Evolutionary conservation across 2,888 invertebrate genomes (phyloP), one percentile per base, ranked within the genome.

Genomic region (Cartodere bifasciata): DNA sequence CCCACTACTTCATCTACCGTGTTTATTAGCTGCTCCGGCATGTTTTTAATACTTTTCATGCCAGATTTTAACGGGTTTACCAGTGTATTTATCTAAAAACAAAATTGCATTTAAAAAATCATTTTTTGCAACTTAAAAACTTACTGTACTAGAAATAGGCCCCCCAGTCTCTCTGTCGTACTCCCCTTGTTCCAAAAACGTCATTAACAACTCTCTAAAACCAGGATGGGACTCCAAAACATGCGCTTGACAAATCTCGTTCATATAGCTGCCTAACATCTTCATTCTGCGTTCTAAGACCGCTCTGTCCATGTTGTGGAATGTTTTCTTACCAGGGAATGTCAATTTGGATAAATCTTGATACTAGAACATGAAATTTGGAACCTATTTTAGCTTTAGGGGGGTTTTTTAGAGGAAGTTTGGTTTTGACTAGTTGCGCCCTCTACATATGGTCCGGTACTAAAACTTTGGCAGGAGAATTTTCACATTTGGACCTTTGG

Each of bases 281-380:
- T 71, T 63, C 68, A 86, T 87, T 11, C 94, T 67, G 46, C 75
- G 79, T 55, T 94, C 92, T 31, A 94, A 61, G 13, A 94, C 81
- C 2, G 72, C 62, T 6, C 83, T 64, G 34, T 88, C 88, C 55
- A 88, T 85, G 53, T 92, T 94, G 52, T 91, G 88, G 57, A 94
- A 87, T 26, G 91, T 82, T 55, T 90, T 90, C 60, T 94, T 95
- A 1, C 81, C 86, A 1, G 94, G 94, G 52, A 92, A 87, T 13
- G 77, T 70, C 16, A 91, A 63, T 46, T 75, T 76, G 1, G 73
- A 68, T 13, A 91, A 59, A 51, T 81, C 79, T 16, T 82, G 77
- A 68, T 77, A 90, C 78, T 87, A 58, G 20, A n/a, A n/a, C n/a
- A n/a, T n/a, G n/a, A n/a, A n/a, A n/a, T n/a, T n/a, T n/a, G n/a